A percentile compares a stretch with the other conserved stretches of the same genome.
Conservation (phyloP, 1,140 invertebrate genomes). For the Adoxophyes honmai region DNA sequence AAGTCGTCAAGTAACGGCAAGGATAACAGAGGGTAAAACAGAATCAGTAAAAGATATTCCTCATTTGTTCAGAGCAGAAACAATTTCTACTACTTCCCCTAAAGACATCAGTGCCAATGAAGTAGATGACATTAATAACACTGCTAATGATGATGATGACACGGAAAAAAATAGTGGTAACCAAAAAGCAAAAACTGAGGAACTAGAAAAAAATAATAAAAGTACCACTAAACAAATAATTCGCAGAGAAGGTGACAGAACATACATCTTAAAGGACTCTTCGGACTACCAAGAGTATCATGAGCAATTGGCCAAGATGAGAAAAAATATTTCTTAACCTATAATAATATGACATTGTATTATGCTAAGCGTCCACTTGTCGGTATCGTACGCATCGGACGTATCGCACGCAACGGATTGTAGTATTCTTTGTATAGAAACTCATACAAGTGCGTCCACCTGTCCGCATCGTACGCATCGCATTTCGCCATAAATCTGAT, state of each 20-base stretch:
- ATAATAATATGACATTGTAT: too few species aligned
- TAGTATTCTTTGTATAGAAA: too few species aligned
- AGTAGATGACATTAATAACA: neutral
- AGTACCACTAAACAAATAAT: neutral
- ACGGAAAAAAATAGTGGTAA: neutral
- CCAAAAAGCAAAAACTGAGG: too few species aligned
- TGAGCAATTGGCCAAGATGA: slow-evolving; percentile 17
- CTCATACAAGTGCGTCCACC: too few species aligned
- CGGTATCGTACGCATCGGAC: too few species aligned
- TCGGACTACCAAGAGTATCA: slow-evolving; percentile 30
- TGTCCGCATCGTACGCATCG: too few species aligned
- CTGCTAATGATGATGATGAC: neutral
- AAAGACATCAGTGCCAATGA: neutral
- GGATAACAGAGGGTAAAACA: neutral
- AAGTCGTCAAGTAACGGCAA: too few species aligned
- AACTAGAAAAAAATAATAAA: neutral
- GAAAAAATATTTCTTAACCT: too few species aligned
- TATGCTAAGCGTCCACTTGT: too few species aligned
- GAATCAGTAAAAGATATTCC: neutral
- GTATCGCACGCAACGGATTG: too few species aligned
- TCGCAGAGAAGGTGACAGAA: slow-evolving; percentile 24
- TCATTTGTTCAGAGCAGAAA: neutral
- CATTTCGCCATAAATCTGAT: too few species aligned
- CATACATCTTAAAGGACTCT: slow-evolving; percentile 17
- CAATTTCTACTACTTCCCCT: neutral